Conservation (phyloP, 2,113 vertebrate genomes). For the Rhea pennata region DNA sequence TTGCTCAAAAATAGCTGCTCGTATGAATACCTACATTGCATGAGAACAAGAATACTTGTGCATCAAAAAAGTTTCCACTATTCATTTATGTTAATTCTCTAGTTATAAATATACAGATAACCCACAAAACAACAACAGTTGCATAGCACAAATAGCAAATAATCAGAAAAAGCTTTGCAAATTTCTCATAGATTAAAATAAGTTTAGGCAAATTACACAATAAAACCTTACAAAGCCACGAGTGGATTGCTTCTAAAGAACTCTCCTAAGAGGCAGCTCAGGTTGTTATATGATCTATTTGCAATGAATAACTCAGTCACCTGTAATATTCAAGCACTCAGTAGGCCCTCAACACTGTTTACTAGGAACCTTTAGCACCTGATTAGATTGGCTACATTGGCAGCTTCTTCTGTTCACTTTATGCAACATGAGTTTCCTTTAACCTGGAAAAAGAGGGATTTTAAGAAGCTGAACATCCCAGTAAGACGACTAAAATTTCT, state of each 20-base stretch:
- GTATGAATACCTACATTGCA: fast-evolving
- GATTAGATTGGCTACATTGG: neutral
- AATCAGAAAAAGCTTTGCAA: neutral
- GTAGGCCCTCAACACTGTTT: neutral
- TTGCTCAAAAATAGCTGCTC: neutral
- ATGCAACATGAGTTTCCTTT: fast-evolving
- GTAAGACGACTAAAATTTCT: neutral
- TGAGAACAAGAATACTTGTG: neutral
- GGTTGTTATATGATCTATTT: neutral
- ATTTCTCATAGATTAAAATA: neutral
- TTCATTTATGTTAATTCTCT: neutral
- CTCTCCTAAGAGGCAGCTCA: neutral
- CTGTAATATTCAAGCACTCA: neutral
- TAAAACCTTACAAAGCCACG: neutral
- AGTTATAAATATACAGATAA: neutral
- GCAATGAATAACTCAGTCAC: neutral
- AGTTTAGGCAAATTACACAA: neutral
- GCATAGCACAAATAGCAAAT: neutral
- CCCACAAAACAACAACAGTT: neutral
- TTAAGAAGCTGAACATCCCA: neutral
- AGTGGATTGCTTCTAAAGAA: neutral
- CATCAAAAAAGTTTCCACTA: neutral
- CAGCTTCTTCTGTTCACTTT: neutral
- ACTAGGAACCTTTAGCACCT: neutral
- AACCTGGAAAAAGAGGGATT: neutral